Conservation (phyloP, 2,888 invertebrate genomes). For the Podotricha telesiphe region DNA sequence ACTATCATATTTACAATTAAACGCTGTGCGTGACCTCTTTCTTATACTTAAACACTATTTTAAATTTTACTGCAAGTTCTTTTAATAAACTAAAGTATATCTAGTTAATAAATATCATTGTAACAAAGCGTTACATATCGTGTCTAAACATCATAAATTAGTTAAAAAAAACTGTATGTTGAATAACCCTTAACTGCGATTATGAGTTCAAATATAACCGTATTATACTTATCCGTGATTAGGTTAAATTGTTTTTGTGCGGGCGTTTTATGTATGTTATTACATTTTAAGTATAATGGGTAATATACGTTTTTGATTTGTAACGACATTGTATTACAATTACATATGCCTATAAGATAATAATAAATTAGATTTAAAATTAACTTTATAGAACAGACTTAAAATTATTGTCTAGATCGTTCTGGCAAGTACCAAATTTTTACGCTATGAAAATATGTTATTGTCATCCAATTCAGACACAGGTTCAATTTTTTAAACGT, state of each 20-base stretch:
- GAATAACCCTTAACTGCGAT: constrained; percentile 51
- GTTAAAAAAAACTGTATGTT: constrained; percentile 78
- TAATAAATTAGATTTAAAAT: too few species aligned
- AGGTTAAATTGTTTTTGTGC: constrained; percentile 64
- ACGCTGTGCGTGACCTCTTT: too few species aligned
- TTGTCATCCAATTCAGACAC: too few species aligned
- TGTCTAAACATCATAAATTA: constrained; percentile 76
- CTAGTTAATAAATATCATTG: constrained; percentile 36
- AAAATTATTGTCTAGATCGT: too few species aligned
- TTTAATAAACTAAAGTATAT: constrained; percentile 7
- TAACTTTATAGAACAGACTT: too few species aligned
- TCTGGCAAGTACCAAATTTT: too few species aligned
- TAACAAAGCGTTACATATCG: constrained; percentile 64
- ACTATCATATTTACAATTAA: too few species aligned
- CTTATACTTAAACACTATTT: too few species aligned
- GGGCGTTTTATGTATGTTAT: constrained; percentile 53
- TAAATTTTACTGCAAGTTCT: too few species aligned
- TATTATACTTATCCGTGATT: constrained; percentile 58
- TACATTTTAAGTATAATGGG: constrained; percentile 10
- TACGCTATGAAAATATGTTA: too few species aligned
- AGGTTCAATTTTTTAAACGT: too few species aligned
- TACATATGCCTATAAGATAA: too few species aligned
- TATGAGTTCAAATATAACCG: constrained; percentile 45
- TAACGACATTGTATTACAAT: neutral
- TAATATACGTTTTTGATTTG: constrained; percentile 17